Conservation (phyloP, 1,140 invertebrate genomes). For the Leucophenga varia region DNA sequence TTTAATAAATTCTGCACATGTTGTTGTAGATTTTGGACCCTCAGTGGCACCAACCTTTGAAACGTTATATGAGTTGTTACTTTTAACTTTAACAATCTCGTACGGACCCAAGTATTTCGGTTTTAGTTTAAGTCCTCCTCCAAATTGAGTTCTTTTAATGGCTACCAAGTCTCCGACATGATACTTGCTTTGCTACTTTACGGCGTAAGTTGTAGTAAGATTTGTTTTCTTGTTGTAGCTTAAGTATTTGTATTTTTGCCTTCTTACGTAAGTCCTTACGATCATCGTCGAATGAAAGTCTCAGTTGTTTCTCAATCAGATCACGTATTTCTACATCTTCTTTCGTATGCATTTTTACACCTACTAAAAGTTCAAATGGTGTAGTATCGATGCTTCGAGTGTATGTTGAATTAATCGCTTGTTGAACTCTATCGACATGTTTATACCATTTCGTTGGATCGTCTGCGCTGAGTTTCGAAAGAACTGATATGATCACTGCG, state of each 20-base stretch:
- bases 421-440: conserved; percentile 4
- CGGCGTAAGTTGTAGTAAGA: no score
- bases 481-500: background rate
- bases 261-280: background rate
- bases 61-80: background rate
- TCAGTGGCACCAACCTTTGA: conserved; percentile 9
- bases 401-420: conserved; percentile 7
- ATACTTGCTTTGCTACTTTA: conserved; percentile 19
- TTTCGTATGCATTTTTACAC: conserved; percentile 5
- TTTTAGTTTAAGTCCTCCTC: conserved; percentile 32
- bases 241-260: no score
- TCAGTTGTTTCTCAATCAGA: background rate
- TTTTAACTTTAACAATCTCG: background rate
- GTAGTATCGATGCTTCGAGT: conserved; percentile 2
- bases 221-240: no score
- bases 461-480: conserved; percentile 1
- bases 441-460: conserved; percentile 7
- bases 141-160: conserved; percentile 37
- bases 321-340: conserved; percentile 2
- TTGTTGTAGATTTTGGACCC: conserved; percentile 28
- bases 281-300: background rate
- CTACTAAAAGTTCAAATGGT: conserved; percentile 8
- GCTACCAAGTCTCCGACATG: conserved; percentile 26
- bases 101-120: conserved; percentile 39
- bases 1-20: conserved; percentile 42